These are phyloP conservation scores for Megaceryle torquata DNA, from an alignment of 2,113 vertebrate species.

Conservation along the genomic window DNA sequence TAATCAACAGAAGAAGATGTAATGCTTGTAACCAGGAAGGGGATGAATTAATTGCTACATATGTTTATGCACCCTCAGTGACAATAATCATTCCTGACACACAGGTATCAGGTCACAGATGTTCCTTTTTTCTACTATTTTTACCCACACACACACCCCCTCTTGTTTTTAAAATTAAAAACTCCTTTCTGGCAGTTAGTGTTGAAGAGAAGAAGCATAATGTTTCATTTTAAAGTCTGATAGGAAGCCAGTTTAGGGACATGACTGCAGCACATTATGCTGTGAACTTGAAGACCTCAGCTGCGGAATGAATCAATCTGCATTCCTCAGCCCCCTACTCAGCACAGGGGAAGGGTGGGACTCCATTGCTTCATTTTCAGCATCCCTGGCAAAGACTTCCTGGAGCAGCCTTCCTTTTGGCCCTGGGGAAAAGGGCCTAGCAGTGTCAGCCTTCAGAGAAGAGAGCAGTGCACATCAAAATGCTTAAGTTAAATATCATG, in stretches of 20 bases:
- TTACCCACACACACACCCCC: neutral
- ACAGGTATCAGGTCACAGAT: neutral
- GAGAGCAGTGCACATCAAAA: neutral
- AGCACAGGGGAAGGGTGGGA: slow-evolving; percentile 11
- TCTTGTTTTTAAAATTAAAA: neutral
- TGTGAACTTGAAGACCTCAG: neutral
- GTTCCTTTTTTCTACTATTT: neutral
- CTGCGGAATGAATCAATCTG: neutral
- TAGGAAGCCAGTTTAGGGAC: slow-evolving; percentile 37
- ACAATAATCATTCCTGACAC: neutral
- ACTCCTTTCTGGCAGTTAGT: neutral
- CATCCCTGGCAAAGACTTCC: neutral
- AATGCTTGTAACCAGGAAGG: neutral
- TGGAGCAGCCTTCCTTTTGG: neutral
- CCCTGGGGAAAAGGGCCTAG: neutral
- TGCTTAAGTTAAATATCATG: neutral
- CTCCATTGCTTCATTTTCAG: neutral
- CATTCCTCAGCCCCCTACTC: slow-evolving; percentile 37
- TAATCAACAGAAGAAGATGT: neutral
- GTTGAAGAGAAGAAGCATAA: neutral
- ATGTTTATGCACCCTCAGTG: neutral
- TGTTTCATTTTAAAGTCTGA: slow-evolving; percentile 36
- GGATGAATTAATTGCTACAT: neutral
- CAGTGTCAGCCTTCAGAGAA: neutral
- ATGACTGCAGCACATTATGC: neutral